These are phyloP conservation scores for Aphelenchoides bicaudatus DNA, from an alignment of 2,888 invertebrate species.

Conservation along the genomic window DNA sequence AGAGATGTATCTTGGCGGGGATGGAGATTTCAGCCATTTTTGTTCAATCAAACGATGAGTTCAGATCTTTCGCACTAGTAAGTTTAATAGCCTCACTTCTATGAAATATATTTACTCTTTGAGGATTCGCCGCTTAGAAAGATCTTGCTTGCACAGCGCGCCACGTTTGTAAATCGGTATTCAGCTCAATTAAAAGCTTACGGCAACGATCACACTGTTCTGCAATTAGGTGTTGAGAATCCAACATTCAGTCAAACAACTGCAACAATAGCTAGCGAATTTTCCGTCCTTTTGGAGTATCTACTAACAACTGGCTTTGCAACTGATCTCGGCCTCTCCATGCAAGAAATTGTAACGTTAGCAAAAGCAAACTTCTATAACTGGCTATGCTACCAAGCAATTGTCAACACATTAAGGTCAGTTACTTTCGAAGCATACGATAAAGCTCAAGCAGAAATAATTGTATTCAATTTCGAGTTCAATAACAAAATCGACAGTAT, in stretches of 20 bases:
- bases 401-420: background rate
- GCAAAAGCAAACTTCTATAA: slow-evolving; percentile 6
- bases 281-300: slow-evolving; percentile 1
- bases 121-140: slow-evolving; percentile 2
- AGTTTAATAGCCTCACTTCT: no score
- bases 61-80: background rate
- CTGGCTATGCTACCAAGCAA: slow-evolving; percentile 1
- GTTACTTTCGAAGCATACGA: no score
- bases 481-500: no score
- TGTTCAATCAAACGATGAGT: background rate
- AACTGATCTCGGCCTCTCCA: background rate
- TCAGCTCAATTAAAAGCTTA: background rate
- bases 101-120: no score
- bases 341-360: background rate
- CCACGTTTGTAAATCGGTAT: slow-evolving; percentile 8
- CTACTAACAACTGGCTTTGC: background rate
- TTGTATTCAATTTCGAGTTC: no score
- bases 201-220: background rate
- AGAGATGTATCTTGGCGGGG: background rate
- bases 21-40: background rate
- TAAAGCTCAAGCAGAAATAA: no score
- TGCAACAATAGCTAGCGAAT: background rate
- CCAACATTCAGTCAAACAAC: no score
- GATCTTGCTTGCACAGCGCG: background rate
- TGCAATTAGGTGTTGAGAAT: slow-evolving; percentile 1